Evolutionary conservation across 2,888 invertebrate genomes (phyloP).

Genomic region (Plagodis dolabraria): DNA sequence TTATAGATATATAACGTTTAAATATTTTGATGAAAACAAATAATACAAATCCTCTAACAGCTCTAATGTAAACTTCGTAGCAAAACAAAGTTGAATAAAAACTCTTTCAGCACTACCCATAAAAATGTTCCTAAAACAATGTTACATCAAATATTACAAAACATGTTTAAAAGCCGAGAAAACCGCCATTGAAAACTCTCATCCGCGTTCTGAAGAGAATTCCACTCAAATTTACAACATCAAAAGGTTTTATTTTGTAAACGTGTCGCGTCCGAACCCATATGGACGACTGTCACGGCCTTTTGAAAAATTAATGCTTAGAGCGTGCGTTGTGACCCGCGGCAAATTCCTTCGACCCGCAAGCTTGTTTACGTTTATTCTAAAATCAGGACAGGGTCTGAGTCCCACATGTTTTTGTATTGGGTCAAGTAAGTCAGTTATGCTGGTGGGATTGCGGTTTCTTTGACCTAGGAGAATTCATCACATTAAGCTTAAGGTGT

Average conservation of each 20-base stretch:
- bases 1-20: too few species aligned
- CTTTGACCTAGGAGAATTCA: too few species aligned
- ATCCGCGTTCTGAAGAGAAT: neutral
- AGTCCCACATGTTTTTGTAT: neutral
- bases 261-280: constrained; percentile 45
- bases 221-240: constrained; percentile 24
- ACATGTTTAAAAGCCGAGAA: constrained; percentile 18
- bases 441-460: too few species aligned
- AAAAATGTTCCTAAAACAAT: too few species aligned
- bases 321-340: constrained; percentile 40
- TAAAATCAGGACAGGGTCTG: neutral
- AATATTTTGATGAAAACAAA: too few species aligned
- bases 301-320: constrained; percentile 51
- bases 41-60: too few species aligned
- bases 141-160: neutral
- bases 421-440: too few species aligned
- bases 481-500: too few species aligned
- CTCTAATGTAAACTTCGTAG: too few species aligned
- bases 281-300: constrained; percentile 43
- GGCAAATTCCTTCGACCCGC: constrained; percentile 11
- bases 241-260: constrained; percentile 35
- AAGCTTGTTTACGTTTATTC: constrained; percentile 6
- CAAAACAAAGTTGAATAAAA: too few species aligned
- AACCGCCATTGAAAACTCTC: constrained; percentile 11
- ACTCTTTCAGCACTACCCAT: too few species aligned